Conservation (phyloP, 1,140 invertebrate genomes). For the Pogonomyrmex californicus region DNA sequence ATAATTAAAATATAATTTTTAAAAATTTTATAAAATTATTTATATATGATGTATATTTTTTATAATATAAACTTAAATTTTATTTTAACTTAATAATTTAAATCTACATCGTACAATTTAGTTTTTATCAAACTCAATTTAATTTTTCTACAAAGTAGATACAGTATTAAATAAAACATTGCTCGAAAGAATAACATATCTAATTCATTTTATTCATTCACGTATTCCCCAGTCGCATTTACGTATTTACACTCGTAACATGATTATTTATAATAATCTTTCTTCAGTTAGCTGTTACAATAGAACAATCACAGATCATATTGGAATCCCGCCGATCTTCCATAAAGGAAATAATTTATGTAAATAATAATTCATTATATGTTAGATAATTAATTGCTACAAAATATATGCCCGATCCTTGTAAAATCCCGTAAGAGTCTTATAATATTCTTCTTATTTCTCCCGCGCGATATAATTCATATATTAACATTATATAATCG, state of each 20-base stretch:
- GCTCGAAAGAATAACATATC: background rate
- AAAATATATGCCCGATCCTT: conserved; percentile 25
- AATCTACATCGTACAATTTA: background rate
- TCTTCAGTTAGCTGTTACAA: background rate
- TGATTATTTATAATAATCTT: conserved; percentile 43
- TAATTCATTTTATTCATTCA: conserved; percentile 35
- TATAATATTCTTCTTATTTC: conserved; percentile 2
- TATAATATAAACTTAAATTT: too few species aligned
- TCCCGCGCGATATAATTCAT: background rate
- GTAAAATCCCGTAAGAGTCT: background rate
- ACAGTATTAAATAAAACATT: background rate
- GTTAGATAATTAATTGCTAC: conserved; percentile 8
- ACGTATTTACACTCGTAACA: conserved; percentile 32
- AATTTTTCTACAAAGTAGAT: background rate
- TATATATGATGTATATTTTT: too few species aligned
- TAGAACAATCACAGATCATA: conserved; percentile 20
- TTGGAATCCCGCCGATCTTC: background rate
- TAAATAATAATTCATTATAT: conserved; percentile 20
- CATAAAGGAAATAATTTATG: conserved; percentile 30
- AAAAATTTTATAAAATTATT: background rate
- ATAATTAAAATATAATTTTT: background rate
- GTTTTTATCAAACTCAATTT: background rate
- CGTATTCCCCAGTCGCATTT: background rate
- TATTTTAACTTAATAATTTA: too few species aligned
- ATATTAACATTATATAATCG: conserved; percentile 7